phyloP scores from a whole-genome alignment of 64 coral and sea anemone species.

The Cladopsammia gracilis region DNA sequence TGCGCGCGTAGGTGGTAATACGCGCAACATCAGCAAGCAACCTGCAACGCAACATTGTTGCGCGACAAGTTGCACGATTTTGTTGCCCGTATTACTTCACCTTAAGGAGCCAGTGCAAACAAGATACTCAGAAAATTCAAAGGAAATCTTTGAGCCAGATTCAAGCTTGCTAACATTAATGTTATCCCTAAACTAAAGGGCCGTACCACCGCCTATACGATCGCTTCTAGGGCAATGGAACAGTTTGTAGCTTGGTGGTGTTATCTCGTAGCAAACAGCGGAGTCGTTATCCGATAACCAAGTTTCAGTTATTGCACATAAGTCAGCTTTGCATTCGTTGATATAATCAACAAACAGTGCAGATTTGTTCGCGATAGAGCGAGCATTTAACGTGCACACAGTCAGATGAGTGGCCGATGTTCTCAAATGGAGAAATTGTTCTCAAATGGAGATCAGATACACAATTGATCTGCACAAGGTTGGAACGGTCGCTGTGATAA shows the following conservation, averaged over 20 bases:
- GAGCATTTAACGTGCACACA: slow-evolving; percentile 28
- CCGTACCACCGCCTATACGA: slow-evolving; percentile 64
- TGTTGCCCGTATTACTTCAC: no score
- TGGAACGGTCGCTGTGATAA: slow-evolving; percentile 13
- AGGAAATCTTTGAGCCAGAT: slow-evolving; percentile 55
- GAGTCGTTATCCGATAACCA: slow-evolving; percentile 43
- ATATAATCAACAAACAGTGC: slow-evolving; percentile 48
- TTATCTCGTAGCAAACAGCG: not conserved
- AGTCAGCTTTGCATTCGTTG: slow-evolving; percentile 37
- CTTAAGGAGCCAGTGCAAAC: not conserved
- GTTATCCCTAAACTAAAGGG: slow-evolving; percentile 50
- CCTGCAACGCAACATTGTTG: no score
- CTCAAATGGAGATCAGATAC: slow-evolving; percentile 19
- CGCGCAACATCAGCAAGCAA: no score
- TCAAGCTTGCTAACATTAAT: slow-evolving; percentile 53
- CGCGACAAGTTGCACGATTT: no score
- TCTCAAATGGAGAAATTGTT: slow-evolving; percentile 35
- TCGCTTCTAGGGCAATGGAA: slow-evolving; percentile 47
- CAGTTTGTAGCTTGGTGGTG: slow-evolving; percentile 49
- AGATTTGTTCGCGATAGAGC: slow-evolving; percentile 43
- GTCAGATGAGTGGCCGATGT: slow-evolving; percentile 10
- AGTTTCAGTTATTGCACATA: slow-evolving; percentile 44
- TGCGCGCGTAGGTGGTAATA: no score
- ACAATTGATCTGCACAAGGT: slow-evolving; percentile 31
- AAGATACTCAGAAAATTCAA: slow-evolving; percentile 70